Evolutionary conservation across 2,797 vertebrate species (phyloP).

Genomic region (Phoeniculus purpureus): DNA sequence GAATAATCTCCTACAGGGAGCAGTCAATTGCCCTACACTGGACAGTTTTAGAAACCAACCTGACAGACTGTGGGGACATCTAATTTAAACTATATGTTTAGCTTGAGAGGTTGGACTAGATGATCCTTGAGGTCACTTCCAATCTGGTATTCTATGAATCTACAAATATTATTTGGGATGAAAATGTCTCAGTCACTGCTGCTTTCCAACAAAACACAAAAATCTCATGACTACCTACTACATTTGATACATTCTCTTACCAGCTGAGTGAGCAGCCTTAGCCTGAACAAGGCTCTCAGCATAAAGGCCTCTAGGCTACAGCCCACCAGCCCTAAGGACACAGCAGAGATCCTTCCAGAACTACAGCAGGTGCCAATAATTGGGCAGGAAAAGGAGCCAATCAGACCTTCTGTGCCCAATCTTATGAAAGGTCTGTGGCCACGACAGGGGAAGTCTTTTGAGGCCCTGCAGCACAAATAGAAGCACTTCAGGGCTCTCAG

Average conservation of each 20-base stretch:
- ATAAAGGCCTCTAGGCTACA: accelerated
- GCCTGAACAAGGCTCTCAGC: accelerated
- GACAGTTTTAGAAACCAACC: no score
- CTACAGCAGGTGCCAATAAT: accelerated
- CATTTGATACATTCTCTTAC: not conserved
- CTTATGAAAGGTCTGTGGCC: accelerated
- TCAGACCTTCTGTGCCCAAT: not conserved
- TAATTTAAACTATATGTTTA: no score
- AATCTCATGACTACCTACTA: accelerated
- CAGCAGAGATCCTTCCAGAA: accelerated
- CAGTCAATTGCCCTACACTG: no score
- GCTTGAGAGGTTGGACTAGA: no score
- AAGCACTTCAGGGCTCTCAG: accelerated
- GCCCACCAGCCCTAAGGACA: accelerated
- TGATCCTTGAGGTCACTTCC: no score
- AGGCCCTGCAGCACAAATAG: no score
- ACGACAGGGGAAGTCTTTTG: accelerated
- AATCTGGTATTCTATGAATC: no score
- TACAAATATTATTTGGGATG: no score
- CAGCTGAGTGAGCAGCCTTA: accelerated
- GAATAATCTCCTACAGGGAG: no score
- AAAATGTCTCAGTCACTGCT: no score
- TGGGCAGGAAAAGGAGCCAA: not conserved
- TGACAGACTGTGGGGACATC: no score
- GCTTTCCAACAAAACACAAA: not conserved